Evolutionary conservation across 2,797 vertebrate genomes (phyloP).

Genomic region (Danio tinwini): DNA sequence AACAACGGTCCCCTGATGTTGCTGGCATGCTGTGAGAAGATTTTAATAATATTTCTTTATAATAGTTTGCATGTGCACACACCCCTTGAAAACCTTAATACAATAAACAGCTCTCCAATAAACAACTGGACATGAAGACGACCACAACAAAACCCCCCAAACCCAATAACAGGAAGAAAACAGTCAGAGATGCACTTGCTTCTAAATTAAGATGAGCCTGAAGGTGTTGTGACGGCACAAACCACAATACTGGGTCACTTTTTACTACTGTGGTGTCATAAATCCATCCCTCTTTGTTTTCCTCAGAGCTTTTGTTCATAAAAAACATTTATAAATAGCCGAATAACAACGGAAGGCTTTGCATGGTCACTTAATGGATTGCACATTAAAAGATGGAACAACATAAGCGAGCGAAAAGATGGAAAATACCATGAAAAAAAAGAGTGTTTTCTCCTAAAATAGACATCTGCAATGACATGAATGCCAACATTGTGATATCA

Average conservation of each 20-base stretch:
- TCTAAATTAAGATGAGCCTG: slow-evolving; percentile 1
- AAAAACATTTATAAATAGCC: slow-evolving; percentile 59
- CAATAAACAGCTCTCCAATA: slow-evolving; percentile 30
- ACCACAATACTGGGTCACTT: slow-evolving; percentile 54
- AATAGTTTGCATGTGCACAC: background rate
- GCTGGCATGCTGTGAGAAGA: background rate
- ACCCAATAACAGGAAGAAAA: slow-evolving; percentile 51
- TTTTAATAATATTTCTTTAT: background rate
- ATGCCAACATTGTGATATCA: background rate
- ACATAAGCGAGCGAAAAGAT: slow-evolving; percentile 4
- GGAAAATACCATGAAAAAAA: slow-evolving; percentile 31
- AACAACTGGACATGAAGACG: slow-evolving; percentile 55
- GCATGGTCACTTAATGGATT: slow-evolving; percentile 14
- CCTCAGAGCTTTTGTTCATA: slow-evolving; percentile 54
- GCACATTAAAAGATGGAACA: slow-evolving; percentile 30
- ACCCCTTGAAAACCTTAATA: background rate
- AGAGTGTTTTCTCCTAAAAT: slow-evolving; percentile 17
- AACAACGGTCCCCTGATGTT: background rate
- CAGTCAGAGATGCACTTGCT: slow-evolving; percentile 67
- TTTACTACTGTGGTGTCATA: slow-evolving; percentile 61
- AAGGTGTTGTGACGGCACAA: slow-evolving; percentile 10
- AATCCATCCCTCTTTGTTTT: slow-evolving; percentile 49
- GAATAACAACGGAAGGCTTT: slow-evolving; percentile 42
- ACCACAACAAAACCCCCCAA: slow-evolving; percentile 57
- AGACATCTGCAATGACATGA: background rate